Percentiles rank a stretch among this genome's conserved stretches.
These are phyloP conservation scores for Phortica okadai DNA, from an alignment of 2,888 invertebrate species.

Conservation along the genomic window DNA sequence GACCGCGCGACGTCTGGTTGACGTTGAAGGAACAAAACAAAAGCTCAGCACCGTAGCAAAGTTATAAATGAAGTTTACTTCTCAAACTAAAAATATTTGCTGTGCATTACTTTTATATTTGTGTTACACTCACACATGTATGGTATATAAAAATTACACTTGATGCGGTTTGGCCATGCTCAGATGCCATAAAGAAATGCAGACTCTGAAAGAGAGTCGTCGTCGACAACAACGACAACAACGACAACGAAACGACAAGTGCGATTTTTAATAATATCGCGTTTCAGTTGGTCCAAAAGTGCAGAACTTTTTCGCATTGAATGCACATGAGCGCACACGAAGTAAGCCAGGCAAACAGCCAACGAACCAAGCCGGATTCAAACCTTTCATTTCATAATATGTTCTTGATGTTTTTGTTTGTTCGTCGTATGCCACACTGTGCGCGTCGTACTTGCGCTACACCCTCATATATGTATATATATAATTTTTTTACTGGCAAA, in stretches of 20 bases:
- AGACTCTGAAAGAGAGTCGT: slow-evolving; percentile 29
- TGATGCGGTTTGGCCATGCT: background rate
- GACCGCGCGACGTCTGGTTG: background rate
- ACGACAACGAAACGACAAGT: background rate
- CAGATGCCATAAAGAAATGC: slow-evolving; percentile 53
- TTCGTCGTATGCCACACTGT: background rate
- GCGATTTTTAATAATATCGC: slow-evolving; percentile 53
- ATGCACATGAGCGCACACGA: slow-evolving; percentile 63
- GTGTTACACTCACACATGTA: background rate
- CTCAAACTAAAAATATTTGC: background rate
- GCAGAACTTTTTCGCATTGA: slow-evolving; percentile 58
- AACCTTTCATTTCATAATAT: background rate
- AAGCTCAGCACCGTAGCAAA: background rate
- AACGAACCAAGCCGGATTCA: background rate
- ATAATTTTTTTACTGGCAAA: slow-evolving; percentile 46
- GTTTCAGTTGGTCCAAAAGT: slow-evolving; percentile 51
- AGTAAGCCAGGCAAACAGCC: background rate
- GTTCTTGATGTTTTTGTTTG: background rate
- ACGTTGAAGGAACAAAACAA: background rate
- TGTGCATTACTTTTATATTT: slow-evolving; percentile 17
- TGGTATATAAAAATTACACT: slow-evolving; percentile 11
- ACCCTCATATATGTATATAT: background rate
- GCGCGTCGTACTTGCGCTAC: background rate
- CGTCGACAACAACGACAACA: slow-evolving; percentile 33
- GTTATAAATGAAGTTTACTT: background rate